A percentile compares a stretch with the other conserved stretches of the same genome.
phyloP scores from a whole-genome alignment of 2,113 vertebrate genomes.

The Himantopus leucocephalus region DNA sequence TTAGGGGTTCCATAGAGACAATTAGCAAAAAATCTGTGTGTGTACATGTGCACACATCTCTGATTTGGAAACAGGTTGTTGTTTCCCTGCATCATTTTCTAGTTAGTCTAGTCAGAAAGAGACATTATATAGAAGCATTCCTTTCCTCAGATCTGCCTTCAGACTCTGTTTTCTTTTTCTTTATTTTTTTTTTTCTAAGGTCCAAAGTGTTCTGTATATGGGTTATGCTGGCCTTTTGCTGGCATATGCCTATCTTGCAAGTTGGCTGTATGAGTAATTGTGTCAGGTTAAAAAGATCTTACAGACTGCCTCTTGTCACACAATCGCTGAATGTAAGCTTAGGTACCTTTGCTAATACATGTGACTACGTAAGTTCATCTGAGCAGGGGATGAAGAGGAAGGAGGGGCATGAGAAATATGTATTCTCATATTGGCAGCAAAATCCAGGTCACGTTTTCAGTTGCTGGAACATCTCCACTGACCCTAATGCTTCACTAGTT shows the following conservation, averaged over 20 bases:
- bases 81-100: background rate
- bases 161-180: background rate
- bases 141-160: background rate
- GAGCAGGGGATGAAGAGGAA: background rate
- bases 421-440: background rate
- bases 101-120: background rate
- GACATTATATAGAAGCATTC: background rate
- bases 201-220: background rate
- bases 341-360: background rate
- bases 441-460: background rate
- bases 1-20: conserved; percentile 28
- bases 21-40: background rate
- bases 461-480: accelerated
- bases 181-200: background rate
- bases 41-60: background rate
- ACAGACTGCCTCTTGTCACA: background rate
- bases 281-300: background rate
- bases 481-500: background rate
- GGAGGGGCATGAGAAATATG: background rate
- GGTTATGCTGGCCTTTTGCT: background rate
- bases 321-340: background rate
- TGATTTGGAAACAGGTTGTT: background rate
- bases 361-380: background rate
- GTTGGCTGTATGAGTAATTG: background rate
- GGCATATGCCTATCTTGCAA: background rate